Evolutionary conservation across 2,888 invertebrate genomes (phyloP).

Genomic region (Dryobotodes eremita): DNA sequence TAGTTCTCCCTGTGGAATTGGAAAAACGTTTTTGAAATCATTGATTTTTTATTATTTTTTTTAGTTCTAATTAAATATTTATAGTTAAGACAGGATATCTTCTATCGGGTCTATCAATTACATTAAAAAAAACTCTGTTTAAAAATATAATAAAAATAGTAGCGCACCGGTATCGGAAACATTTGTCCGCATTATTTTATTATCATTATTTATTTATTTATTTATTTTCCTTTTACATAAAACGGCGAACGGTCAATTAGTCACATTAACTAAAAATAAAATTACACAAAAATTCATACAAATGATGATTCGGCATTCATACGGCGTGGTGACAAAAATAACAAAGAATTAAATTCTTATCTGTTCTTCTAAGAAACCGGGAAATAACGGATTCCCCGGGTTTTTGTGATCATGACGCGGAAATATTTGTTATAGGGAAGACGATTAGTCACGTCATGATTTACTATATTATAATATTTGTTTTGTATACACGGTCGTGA

Average conservation of each 20-base stretch:
- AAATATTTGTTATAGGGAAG: not conserved
- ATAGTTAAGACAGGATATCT: too few relatives aligned
- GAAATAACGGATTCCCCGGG: conserved; percentile 14
- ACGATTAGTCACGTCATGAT: conserved; percentile 6
- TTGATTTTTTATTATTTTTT: too few relatives aligned
- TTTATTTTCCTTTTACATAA: not conserved
- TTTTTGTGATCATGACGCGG: conserved; percentile 12
- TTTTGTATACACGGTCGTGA: too few relatives aligned
- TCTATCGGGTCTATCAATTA: too few relatives aligned
- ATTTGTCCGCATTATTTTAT: too few relatives aligned
- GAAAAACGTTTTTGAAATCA: too few relatives aligned
- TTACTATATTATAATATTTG: not conserved
- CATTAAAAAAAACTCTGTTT: too few relatives aligned
- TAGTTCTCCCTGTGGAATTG: too few relatives aligned
- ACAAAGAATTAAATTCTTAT: not conserved
- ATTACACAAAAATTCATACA: not conserved
- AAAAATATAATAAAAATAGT: too few relatives aligned
- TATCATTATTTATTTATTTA: not conserved
- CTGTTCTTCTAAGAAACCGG: conserved; percentile 5
- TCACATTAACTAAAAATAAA: not conserved
- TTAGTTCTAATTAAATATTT: too few relatives aligned
- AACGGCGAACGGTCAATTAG: not conserved
- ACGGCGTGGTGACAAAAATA: not conserved
- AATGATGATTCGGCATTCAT: not conserved
- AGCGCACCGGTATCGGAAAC: too few relatives aligned